Conservation (phyloP, 64 coral and sea anemone genomes). For the Stichodactyla mertensii region DNA sequence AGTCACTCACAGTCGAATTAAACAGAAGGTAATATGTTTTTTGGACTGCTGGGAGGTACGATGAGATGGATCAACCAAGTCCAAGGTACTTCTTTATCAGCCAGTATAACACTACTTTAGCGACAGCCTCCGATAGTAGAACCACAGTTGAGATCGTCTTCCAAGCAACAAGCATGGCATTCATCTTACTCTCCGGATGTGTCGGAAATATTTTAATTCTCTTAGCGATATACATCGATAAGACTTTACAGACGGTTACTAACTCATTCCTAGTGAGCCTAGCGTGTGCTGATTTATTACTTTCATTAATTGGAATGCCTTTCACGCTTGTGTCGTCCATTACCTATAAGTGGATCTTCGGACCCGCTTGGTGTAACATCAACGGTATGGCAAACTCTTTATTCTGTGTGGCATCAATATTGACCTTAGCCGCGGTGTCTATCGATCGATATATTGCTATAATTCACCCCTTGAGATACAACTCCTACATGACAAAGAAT, state of each 20-base stretch:
- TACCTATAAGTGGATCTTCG: constrained; percentile 80
- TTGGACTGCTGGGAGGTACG: not conserved
- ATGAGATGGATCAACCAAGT: not conserved
- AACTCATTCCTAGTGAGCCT: constrained; percentile 80
- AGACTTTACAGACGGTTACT: constrained; percentile 78
- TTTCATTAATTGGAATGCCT: constrained; percentile 71
- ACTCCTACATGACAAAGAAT: constrained; percentile 55
- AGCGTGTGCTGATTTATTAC: constrained; percentile 62
- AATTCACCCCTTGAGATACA: constrained; percentile 66
- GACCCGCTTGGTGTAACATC: constrained; percentile 67
- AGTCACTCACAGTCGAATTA: not conserved
- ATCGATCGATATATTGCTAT: constrained; percentile 84
- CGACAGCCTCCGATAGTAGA: not conserved
- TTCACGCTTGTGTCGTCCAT: constrained; percentile 80
- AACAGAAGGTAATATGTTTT: not conserved
- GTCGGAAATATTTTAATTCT: constrained; percentile 81
- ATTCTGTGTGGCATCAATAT: constrained; percentile 83
- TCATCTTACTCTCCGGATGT: constrained; percentile 54
- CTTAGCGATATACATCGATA: constrained; percentile 74
- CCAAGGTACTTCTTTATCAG: not conserved
- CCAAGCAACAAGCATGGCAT: constrained; percentile 60
- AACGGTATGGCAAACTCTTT: constrained; percentile 84
- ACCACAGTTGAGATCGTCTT: constrained; percentile 31
- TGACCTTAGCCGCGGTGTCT: constrained; percentile 77
- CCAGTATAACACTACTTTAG: not conserved